These are phyloP conservation scores for Penaeus chinensis DNA, from an alignment of 1,140 invertebrate species.

Conservation along the genomic window DNA sequence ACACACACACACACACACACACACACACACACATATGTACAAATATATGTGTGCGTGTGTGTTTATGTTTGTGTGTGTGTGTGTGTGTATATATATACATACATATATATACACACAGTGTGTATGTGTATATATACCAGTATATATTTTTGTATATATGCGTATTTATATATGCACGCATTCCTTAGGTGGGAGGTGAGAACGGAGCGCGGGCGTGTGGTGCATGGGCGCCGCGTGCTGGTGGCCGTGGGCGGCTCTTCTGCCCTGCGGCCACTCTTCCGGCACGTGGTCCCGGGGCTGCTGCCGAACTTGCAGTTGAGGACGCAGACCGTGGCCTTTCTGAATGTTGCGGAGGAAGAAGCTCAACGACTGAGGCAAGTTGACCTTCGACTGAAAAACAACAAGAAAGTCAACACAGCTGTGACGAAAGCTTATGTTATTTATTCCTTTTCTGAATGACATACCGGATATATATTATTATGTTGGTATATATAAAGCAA, in stretches of 20 bases:
- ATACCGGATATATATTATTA: no score
- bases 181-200: not conserved
- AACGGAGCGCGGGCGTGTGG: not conserved
- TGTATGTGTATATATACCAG: not conserved
- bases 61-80: no score
- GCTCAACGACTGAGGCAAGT: not conserved
- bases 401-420: not conserved
- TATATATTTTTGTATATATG: conserved; percentile 6
- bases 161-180: not conserved
- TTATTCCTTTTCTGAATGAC: no score
- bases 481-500: no score
- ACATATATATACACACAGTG: no score
- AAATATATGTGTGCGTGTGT: not conserved
- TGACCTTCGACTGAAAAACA: not conserved
- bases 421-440: no score
- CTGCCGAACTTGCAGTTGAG: not conserved
- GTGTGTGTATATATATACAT: no score
- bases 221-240: not conserved
- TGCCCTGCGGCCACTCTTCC: not conserved
- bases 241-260: not conserved
- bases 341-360: not conserved
- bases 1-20: not conserved
- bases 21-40: not conserved
- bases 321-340: conserved; percentile 2
- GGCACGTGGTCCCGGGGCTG: not conserved